phyloP scores from a whole-genome alignment of 2,888 invertebrate genomes.

The Sesia apiformis region DNA sequence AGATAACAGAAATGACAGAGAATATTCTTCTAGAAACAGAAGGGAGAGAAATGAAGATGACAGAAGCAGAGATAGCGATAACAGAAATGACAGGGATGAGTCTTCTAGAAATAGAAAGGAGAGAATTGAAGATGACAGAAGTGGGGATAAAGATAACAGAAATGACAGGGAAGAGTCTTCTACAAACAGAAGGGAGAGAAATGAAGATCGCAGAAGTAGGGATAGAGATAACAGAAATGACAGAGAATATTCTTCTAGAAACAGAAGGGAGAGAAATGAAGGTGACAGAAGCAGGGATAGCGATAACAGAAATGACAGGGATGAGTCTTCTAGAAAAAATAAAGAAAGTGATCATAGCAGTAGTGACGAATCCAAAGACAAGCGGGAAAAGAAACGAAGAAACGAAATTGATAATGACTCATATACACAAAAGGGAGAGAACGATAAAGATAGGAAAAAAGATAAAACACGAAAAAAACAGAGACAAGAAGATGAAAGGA shows the following conservation, averaged over 20 bases:
- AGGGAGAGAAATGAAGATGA: slow-evolving; percentile 1
- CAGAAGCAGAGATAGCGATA: neutral
- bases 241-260: slow-evolving; percentile 11
- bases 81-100: slow-evolving; percentile 7
- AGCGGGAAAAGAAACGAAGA: slow-evolving; percentile 3
- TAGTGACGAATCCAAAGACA: slow-evolving; percentile 6
- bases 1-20: slow-evolving; percentile 5
- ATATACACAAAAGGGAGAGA: too few relatives aligned
- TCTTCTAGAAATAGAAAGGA: slow-evolving; percentile 4
- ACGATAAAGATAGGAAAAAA: neutral
- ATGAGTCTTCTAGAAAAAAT: slow-evolving; percentile 13
- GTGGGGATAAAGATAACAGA: slow-evolving; percentile 2
- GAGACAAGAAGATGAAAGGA: neutral
- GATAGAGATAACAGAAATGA: slow-evolving; percentile 9
- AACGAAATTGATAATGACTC: neutral
- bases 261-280: slow-evolving; percentile 1
- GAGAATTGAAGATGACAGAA: slow-evolving; percentile 3
- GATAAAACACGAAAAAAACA: slow-evolving; percentile 1
- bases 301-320: slow-evolving; percentile 9
- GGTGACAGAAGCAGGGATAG: neutral
- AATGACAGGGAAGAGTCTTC: slow-evolving; percentile 7
- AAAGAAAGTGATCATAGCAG: slow-evolving; percentile 6
- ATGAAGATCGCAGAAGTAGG: slow-evolving; percentile 4
- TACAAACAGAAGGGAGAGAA: slow-evolving; percentile 2
- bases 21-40: neutral